Percentiles rank a stretch among this genome's conserved stretches.
phyloP scores from a whole-genome alignment of 2,888 invertebrate species.

The Drosophila prostipennis region DNA sequence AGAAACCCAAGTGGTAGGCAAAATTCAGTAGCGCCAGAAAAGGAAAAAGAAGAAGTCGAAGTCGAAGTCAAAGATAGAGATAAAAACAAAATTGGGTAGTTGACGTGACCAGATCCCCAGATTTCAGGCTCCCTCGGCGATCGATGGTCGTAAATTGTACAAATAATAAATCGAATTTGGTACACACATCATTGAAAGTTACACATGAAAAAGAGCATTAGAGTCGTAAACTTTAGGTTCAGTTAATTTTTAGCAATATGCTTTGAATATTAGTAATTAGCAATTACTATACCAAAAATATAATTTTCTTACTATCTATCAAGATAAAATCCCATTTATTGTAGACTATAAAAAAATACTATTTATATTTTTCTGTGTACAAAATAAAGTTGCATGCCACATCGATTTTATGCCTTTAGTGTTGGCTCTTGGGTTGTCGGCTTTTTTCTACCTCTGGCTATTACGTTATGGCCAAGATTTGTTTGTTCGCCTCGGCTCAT shows the following conservation, averaged over 20 bases:
- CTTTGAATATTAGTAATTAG: no score
- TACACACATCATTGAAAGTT: not conserved
- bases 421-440: conserved; percentile 9
- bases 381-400: conserved; percentile 48
- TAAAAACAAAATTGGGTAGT: not conserved
- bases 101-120: conserved; percentile 12
- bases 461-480: conserved; percentile 40
- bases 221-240: no score
- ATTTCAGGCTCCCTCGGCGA: not conserved
- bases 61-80: not conserved
- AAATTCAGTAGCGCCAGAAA: conserved; percentile 10
- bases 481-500: not conserved
- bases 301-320: no score
- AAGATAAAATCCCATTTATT: no score
- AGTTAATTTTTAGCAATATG: no score
- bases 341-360: no score
- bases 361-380: not conserved
- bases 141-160: conserved; percentile 14
- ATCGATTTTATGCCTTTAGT: conserved; percentile 26
- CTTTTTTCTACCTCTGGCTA: conserved; percentile 12
- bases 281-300: no score
- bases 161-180: conserved; percentile 27
- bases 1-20: conserved; percentile 1
- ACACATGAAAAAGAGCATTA: not conserved
- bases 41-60: not conserved